Percentiles rank a stretch among this genome's conserved stretches.
phyloP scores from a whole-genome alignment of 2,797 vertebrate genomes.

The Toxotes lorentzi region DNA sequence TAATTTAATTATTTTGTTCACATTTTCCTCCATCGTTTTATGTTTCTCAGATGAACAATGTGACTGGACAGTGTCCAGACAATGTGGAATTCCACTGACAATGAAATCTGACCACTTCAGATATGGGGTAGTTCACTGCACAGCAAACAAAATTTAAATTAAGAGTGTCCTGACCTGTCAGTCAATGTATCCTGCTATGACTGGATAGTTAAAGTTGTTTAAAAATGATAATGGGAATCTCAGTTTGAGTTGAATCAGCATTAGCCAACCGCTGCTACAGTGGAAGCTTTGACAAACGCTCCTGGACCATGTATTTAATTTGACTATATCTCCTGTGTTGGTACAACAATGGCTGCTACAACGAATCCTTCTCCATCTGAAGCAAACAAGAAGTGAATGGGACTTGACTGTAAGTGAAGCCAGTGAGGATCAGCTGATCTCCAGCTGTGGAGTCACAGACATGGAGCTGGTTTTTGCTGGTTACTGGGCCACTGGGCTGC shows the following conservation, averaged over 20 bases:
- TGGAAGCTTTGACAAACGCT: constrained; percentile 8
- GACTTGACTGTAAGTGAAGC: constrained; percentile 61
- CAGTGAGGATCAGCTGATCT: constrained; percentile 74
- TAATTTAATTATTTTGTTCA: constrained; percentile 59
- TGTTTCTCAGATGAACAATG: constrained; percentile 66
- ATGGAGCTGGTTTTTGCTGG: constrained; percentile 68
- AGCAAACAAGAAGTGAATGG: constrained; percentile 45
- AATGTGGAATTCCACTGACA: constrained; percentile 46
- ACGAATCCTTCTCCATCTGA: constrained; percentile 39
- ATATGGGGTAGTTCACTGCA: constrained; percentile 57
- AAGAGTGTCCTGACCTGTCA: constrained; percentile 42
- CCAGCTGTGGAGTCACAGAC: constrained; percentile 63
- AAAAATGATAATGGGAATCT: constrained; percentile 13
- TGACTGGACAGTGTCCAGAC: constrained; percentile 64
- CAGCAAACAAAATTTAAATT: constrained; percentile 32
- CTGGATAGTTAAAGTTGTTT: constrained; percentile 5
- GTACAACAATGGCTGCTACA: constrained; percentile 53
- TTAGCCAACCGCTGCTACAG: constrained; percentile 28
- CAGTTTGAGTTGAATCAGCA: constrained; percentile 30
- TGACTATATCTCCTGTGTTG: constrained; percentile 38
- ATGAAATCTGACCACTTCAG: constrained; percentile 52
- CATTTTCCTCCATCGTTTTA: constrained; percentile 58
- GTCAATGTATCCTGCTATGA: constrained; percentile 32
- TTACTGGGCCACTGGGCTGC: constrained; percentile 73
- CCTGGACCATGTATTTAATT: constrained; percentile 11